phyloP scores from a whole-genome alignment of 2,797 vertebrate species.

The Sylvia borin region DNA sequence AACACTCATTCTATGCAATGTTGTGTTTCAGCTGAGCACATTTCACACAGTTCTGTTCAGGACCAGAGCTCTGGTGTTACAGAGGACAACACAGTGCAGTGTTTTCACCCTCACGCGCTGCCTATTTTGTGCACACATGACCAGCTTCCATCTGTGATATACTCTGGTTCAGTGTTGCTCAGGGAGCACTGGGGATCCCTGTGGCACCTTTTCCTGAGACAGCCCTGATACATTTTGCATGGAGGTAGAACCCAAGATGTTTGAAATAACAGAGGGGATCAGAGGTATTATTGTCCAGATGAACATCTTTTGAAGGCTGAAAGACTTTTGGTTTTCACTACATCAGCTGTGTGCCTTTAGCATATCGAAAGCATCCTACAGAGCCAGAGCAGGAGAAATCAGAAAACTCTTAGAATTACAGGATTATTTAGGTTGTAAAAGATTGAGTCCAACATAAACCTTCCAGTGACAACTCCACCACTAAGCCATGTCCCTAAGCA shows the following conservation, averaged over 20 bases:
- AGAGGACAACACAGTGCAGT: not conserved
- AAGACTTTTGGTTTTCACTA: not conserved
- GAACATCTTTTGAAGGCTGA: not conserved
- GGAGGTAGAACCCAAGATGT: not conserved
- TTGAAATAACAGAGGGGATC: not conserved
- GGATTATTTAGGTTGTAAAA: not conserved
- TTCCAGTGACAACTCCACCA: not conserved
- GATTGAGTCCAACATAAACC: not conserved
- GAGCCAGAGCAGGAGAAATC: not conserved
- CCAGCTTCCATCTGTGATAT: not conserved
- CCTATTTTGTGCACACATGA: accelerated
- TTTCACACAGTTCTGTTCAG: not conserved
- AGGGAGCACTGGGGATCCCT: not conserved
- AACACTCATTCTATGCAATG: not conserved
- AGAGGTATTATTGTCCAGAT: not conserved
- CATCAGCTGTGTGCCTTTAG: not conserved
- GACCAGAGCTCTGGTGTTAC: not conserved
- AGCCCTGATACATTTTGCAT: not conserved
- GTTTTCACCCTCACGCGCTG: not conserved
- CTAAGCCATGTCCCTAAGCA: not conserved
- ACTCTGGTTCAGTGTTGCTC: not conserved
- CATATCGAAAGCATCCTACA: not conserved
- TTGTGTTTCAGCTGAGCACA: not conserved
- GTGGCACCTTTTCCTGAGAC: not conserved
- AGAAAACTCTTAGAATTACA: not conserved